These are phyloP conservation scores for Minunthozetes semirufus DNA, from an alignment of 2,888 invertebrate genomes.

Conservation along the genomic window DNA sequence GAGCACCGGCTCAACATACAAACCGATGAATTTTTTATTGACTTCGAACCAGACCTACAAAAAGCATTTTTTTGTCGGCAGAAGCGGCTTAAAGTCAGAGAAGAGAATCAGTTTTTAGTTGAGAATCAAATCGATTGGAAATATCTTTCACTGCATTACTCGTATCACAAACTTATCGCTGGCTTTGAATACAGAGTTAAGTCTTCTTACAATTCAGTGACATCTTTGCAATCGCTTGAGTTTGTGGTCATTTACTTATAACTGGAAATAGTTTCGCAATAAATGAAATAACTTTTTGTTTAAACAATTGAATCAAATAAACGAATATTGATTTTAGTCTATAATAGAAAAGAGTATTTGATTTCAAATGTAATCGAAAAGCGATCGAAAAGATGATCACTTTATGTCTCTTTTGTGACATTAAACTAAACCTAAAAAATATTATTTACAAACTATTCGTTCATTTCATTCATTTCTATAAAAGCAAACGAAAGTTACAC, in stretches of 20 bases:
- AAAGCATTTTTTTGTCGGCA: conserved; percentile 1
- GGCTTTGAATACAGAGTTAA: neutral
- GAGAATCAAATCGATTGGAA: conserved; percentile 14
- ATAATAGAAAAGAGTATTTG: neutral
- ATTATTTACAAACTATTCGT: neutral
- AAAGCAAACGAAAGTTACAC: neutral
- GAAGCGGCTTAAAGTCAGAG: neutral
- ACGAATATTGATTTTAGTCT: conserved; percentile 2
- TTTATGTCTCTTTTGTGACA: neutral
- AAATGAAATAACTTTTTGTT: conserved; percentile 8
- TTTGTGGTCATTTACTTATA: conserved; percentile 17
- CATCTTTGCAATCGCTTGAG: neutral
- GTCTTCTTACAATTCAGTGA: conserved; percentile 5
- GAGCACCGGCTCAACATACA: neutral
- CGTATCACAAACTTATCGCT: conserved; percentile 1
- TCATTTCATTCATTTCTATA: neutral
- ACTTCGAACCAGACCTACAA: neutral
- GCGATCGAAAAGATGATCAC: neutral
- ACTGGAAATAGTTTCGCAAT: neutral
- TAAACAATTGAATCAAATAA: neutral
- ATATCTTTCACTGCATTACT: conserved; percentile 4
- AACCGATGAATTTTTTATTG: conserved; percentile 23
- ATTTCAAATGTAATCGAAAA: neutral
- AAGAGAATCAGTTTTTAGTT: neutral
- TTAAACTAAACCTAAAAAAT: neutral